Evolutionary conservation across 1,140 invertebrate species (phyloP).

Genomic region (Elymnias hypermnestra): DNA sequence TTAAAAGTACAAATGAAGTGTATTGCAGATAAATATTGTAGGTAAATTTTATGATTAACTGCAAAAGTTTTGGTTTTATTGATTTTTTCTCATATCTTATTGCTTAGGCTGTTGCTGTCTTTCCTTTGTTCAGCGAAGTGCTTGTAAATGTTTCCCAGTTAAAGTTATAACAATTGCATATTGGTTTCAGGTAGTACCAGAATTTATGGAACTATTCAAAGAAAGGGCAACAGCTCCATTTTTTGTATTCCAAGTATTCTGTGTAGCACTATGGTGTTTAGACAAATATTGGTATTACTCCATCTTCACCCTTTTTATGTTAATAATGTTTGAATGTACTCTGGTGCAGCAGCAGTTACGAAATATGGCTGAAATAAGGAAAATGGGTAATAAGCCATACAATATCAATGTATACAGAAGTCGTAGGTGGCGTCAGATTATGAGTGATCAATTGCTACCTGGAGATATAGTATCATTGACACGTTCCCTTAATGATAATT

Average conservation of each 20-base stretch:
- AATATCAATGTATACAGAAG: conserved; percentile 95
- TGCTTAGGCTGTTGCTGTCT: no score
- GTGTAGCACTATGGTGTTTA: conserved; percentile 98
- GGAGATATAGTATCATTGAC: conserved; percentile 98
- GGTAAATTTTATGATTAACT: no score
- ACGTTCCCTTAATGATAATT: conserved; percentile 90
- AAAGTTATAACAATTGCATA: no score
- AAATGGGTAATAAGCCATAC: conserved; percentile 99
- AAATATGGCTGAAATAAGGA: conserved; percentile 99
- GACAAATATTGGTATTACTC: conserved; percentile 99
- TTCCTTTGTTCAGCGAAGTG: no score
- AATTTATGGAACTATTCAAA: conserved; percentile 97
- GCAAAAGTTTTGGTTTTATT: no score
- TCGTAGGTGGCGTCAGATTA: conserved; percentile 92
- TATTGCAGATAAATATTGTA: no score
- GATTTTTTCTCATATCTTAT: no score
- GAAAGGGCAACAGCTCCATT: conserved; percentile 99
- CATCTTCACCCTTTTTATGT: conserved; percentile 97
- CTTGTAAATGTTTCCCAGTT: no score
- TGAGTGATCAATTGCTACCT: conserved; percentile 92
- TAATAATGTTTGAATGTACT: conserved; percentile 98
- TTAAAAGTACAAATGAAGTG: no score
- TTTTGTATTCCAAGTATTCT: conserved; percentile 97
- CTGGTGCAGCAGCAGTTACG: conserved; percentile 97
- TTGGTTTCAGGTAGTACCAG: conserved; percentile 89